phyloP scores from a whole-genome alignment of 2,113 vertebrate genomes.

The Phodopus roborovskii region DNA sequence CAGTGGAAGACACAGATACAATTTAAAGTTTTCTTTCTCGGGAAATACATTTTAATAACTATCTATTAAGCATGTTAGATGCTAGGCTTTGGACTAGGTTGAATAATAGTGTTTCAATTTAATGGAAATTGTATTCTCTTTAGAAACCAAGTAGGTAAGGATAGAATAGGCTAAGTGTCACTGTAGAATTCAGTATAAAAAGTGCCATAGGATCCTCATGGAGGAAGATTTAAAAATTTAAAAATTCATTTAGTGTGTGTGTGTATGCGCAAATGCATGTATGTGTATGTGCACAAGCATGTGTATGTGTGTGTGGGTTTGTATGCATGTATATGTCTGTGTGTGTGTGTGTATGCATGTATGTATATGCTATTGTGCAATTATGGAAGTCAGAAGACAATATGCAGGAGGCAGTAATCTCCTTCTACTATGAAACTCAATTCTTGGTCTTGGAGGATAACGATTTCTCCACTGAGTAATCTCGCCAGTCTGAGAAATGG shows the following conservation, averaged over 20 bases:
- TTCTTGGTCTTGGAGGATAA: too few species aligned
- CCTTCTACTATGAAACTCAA: background rate
- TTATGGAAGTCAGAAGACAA: background rate
- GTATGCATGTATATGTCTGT: background rate
- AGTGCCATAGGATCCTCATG: background rate
- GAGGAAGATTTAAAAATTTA: slow-evolving; percentile 8
- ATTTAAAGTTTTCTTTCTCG: slow-evolving; percentile 16
- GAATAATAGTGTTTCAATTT: background rate
- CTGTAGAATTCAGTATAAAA: slow-evolving; percentile 27
- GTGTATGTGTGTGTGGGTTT: background rate
- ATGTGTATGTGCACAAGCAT: background rate
- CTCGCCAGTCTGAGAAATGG: background rate
- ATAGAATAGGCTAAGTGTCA: background rate
- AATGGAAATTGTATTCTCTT: slow-evolving; percentile 67
- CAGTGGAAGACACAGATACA: background rate
- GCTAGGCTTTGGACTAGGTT: background rate
- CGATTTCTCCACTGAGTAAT: background rate
- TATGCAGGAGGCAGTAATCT: background rate
- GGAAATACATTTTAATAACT: slow-evolving; percentile 45
- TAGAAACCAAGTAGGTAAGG: slow-evolving; percentile 43
- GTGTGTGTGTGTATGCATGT: background rate
- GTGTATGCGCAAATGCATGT: background rate
- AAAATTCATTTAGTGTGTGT: background rate
- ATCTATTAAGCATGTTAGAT: slow-evolving; percentile 23
- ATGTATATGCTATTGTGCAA: background rate